A percentile compares a stretch with the other conserved stretches of the same genome.
phyloP scores from a whole-genome alignment of 2,797 vertebrate genomes.

The Buceros bicornis region DNA sequence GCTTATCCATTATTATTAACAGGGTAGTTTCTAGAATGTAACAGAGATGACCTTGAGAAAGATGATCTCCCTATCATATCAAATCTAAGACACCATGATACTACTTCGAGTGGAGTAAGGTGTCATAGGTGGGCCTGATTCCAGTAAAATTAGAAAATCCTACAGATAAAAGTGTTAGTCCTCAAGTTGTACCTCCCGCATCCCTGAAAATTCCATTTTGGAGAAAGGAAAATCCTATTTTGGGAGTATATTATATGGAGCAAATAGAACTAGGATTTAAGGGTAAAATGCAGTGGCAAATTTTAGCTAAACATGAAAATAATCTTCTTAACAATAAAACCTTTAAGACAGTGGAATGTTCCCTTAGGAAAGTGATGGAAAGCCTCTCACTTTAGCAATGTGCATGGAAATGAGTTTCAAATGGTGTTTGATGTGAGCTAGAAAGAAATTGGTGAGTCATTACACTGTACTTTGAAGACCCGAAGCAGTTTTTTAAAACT shows the following conservation, averaged over 20 bases:
- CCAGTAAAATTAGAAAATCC: background rate
- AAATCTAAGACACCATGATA: background rate
- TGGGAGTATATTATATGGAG: background rate
- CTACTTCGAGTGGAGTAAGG: background rate
- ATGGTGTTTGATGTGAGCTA: slow-evolving; percentile 10
- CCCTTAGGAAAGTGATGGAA: background rate
- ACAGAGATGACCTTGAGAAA: background rate
- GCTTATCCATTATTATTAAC: background rate
- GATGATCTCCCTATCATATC: background rate
- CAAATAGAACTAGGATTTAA: background rate
- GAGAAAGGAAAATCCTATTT: background rate
- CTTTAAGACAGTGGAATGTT: background rate
- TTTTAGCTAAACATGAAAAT: slow-evolving; percentile 30
- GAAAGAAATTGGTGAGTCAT: slow-evolving; percentile 37
- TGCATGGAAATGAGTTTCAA: background rate
- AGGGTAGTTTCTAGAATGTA: background rate
- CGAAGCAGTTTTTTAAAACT: background rate
- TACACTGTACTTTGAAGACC: slow-evolving; percentile 9
- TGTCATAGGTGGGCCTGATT: background rate
- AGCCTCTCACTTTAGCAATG: background rate
- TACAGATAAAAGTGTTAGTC: background rate
- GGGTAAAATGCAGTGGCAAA: background rate
- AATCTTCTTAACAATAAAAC: slow-evolving; percentile 27
- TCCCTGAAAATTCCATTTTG: background rate
- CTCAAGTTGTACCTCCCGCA: background rate